Conservation (phyloP, 2,888 invertebrate species). For the Aleiodes leptofemur region DNA sequence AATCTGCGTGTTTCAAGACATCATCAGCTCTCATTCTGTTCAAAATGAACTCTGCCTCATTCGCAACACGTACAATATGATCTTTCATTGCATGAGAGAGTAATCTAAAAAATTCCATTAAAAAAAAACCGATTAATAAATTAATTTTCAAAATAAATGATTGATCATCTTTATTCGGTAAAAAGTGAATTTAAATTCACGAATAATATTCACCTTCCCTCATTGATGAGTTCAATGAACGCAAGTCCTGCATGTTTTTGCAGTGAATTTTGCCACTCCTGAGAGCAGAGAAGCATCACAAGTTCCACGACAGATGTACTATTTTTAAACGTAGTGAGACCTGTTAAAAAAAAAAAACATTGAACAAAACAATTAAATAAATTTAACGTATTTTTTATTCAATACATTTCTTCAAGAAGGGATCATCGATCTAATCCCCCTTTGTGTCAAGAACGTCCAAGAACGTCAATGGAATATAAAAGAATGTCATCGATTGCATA, state of each 20-base stretch:
- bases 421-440: too few relatives aligned
- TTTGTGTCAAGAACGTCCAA: too few relatives aligned
- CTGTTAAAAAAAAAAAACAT: conserved; percentile 74
- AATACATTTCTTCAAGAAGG: conserved; percentile 22
- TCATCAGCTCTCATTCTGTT: conserved; percentile 99
- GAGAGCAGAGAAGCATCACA: conserved; percentile 99
- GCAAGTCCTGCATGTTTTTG: conserved; percentile 99
- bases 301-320: conserved; percentile 98
- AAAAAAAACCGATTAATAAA: background rate
- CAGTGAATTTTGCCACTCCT: conserved; percentile 99
- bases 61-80: conserved; percentile 98
- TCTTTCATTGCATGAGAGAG: conserved; percentile 99
- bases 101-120: conserved; percentile 77
- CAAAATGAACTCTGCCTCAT: conserved; percentile 99
- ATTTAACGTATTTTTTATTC: conserved; percentile 22
- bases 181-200: conserved; percentile 15
- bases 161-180: too few relatives aligned
- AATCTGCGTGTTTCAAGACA: conserved; percentile 98
- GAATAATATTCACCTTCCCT: conserved; percentile 82
- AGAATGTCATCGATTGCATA: conserved; percentile 11
- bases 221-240: conserved; percentile 99
- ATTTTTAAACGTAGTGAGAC: conserved; percentile 97
- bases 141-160: background rate
- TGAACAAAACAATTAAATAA: conserved; percentile 15
- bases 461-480: background rate